phyloP scores from a whole-genome alignment of 2,797 vertebrate genomes.

The Menidia menidia region DNA sequence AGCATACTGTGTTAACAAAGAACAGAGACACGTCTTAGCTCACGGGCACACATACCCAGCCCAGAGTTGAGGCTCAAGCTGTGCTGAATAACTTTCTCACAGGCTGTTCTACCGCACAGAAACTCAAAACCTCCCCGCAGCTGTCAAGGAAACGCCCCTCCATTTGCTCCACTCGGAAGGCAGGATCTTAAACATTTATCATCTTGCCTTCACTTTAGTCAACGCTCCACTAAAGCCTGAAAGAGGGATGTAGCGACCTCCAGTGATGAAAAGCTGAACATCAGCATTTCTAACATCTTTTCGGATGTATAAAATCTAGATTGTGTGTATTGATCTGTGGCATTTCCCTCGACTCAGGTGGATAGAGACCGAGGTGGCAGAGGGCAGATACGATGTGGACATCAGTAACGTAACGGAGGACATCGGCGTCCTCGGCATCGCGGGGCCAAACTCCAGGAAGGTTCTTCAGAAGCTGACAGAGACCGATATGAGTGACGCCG shows the following conservation, averaged over 20 bases:
- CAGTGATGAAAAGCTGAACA: conserved; percentile 28
- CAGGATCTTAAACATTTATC: conserved; percentile 16
- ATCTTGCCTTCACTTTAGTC: conserved; percentile 2
- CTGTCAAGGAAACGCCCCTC: conserved; percentile 54
- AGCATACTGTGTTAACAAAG: background rate
- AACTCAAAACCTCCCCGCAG: conserved; percentile 58
- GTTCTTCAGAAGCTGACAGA: conserved; percentile 93
- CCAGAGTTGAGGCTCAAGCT: conserved; percentile 7
- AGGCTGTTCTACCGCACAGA: conserved; percentile 15
- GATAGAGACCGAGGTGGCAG: conserved; percentile 88
- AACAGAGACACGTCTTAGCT: background rate
- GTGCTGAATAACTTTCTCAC: conserved; percentile 20
- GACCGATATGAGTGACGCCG: conserved; percentile 87
- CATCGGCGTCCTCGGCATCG: conserved; percentile 91
- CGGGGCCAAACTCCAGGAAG: conserved; percentile 89
- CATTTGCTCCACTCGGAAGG: conserved; percentile 56
- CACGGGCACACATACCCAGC: background rate
- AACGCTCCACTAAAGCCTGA: background rate
- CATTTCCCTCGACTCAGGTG: conserved; percentile 81
- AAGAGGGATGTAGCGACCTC: conserved; percentile 31
- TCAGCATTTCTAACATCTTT: background rate
- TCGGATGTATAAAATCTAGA: background rate
- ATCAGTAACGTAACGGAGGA: conserved; percentile 91
- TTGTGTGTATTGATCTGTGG: background rate
- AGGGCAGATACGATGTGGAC: conserved; percentile 85